Percentiles rank a stretch among this genome's conserved stretches.
These are phyloP conservation scores for Pogonophryne albipinna DNA, from an alignment of 2,797 vertebrate genomes.

Conservation along the genomic window DNA sequence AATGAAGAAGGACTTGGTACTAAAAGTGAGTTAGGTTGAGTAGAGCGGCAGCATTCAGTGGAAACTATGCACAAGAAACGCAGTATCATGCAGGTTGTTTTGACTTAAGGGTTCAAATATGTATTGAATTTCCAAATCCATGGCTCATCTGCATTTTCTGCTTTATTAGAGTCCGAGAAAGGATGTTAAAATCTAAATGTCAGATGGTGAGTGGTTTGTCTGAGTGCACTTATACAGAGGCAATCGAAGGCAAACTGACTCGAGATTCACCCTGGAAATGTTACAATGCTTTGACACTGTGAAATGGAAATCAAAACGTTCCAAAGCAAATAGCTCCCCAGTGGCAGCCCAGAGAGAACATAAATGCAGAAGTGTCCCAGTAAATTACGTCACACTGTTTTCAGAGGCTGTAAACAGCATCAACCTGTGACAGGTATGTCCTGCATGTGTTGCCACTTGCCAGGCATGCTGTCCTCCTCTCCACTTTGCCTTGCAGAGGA, in stretches of 20 bases:
- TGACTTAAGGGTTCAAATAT: slow-evolving; percentile 27
- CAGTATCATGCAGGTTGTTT: slow-evolving; percentile 24
- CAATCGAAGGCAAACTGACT: slow-evolving; percentile 45
- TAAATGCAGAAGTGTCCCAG: slow-evolving; percentile 17
- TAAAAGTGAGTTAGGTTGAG: too few species aligned
- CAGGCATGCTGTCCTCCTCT: slow-evolving; percentile 53
- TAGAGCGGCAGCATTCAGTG: too few species aligned
- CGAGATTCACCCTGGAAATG: slow-evolving; percentile 56
- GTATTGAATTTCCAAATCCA: slow-evolving; percentile 29
- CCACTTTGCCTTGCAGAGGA: slow-evolving; percentile 23
- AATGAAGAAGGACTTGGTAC: too few species aligned
- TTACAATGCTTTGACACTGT: slow-evolving; percentile 53
- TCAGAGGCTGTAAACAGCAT: slow-evolving; percentile 19
- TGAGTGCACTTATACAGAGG: slow-evolving; percentile 51
- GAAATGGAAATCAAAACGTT: slow-evolving; percentile 62
- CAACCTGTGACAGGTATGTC: slow-evolving; percentile 44
- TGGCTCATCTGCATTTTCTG: slow-evolving; percentile 41
- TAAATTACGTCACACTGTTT: slow-evolving; percentile 36
- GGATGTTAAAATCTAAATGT: slow-evolving; percentile 60
- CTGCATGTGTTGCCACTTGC: slow-evolving; percentile 67
- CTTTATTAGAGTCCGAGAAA: slow-evolving; percentile 49
- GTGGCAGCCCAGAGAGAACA: slow-evolving; percentile 21
- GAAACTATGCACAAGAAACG: neutral
- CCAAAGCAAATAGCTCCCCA: slow-evolving; percentile 27
- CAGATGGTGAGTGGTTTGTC: slow-evolving; percentile 56